phyloP scores from a whole-genome alignment of 2,888 invertebrate species.

The Dysmachus trigonus region DNA sequence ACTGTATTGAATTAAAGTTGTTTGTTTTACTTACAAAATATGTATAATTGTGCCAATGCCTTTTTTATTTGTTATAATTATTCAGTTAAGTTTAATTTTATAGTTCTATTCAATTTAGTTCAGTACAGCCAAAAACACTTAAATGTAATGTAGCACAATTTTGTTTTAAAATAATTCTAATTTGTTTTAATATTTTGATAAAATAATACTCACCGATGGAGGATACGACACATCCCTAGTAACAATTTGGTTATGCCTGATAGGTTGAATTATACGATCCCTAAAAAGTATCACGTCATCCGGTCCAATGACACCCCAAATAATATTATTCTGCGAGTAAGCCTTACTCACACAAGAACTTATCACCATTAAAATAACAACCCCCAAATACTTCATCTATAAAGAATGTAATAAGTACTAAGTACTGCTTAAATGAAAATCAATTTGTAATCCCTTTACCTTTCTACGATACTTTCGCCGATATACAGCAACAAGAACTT shows the following conservation, averaged over 20 bases:
- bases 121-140: too few relatives aligned
- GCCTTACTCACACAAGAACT: background rate
- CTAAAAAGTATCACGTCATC: conserved; percentile 12
- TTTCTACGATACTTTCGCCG: background rate
- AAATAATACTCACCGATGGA: conserved; percentile 18
- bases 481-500: background rate
- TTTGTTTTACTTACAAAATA: background rate
- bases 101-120: too few relatives aligned
- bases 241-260: conserved; percentile 55
- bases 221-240: conserved; percentile 51
- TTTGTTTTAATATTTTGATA: background rate
- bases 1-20: too few relatives aligned
- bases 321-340: conserved; percentile 27
- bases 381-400: background rate
- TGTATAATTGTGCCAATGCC: background rate
- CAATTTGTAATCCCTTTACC: background rate
- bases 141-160: too few relatives aligned
- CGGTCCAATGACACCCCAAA: conserved; percentile 36
- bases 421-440: background rate
- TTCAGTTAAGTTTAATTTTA: background rate
- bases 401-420: background rate
- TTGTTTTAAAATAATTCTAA: too few relatives aligned
- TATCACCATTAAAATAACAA: background rate
- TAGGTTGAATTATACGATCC: conserved; percentile 53
- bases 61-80: background rate